Evolutionary conservation across 2,888 invertebrate species (phyloP).

Genomic region (Caenorhabditis imperialis): DNA sequence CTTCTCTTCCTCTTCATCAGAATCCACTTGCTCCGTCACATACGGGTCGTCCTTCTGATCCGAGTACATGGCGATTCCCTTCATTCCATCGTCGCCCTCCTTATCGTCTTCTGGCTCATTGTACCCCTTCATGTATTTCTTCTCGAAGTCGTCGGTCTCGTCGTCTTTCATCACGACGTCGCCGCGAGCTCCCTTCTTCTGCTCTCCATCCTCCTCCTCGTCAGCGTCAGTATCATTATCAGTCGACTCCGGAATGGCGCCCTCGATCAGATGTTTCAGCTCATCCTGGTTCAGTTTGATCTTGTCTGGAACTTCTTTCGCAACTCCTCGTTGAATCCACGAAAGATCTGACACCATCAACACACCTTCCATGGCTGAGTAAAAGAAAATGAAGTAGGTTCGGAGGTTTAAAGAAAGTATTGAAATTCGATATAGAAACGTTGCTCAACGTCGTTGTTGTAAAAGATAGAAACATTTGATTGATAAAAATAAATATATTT

Average conservation of each 20-base stretch:
- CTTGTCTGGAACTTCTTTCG: slow-evolving; percentile 72
- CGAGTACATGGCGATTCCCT: slow-evolving; percentile 72
- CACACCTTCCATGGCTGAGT: slow-evolving; percentile 57
- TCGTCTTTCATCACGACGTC: slow-evolving; percentile 20
- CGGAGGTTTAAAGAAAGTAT: no score
- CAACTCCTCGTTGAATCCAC: slow-evolving; percentile 72
- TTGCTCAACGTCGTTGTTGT: no score
- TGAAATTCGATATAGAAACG: no score
- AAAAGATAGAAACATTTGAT: slow-evolving; percentile 1
- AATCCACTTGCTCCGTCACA: slow-evolving; percentile 69
- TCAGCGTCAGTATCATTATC: slow-evolving; percentile 58
- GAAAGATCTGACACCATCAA: slow-evolving; percentile 67
- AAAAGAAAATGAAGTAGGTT: no score
- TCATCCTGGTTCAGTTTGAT: slow-evolving; percentile 66
- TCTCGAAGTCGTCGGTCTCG: slow-evolving; percentile 53
- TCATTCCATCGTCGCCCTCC: slow-evolving; percentile 58
- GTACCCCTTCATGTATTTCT: slow-evolving; percentile 61
- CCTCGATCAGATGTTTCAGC: slow-evolving; percentile 70
- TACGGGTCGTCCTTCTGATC: slow-evolving; percentile 72
- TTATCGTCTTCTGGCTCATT: slow-evolving; percentile 39
- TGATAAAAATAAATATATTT: background rate
- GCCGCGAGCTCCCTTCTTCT: slow-evolving; percentile 31
- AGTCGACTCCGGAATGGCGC: slow-evolving; percentile 48
- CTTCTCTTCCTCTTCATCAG: slow-evolving; percentile 78
- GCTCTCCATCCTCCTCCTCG: slow-evolving; percentile 46